A percentile compares a stretch with the other conserved stretches of the same genome.
Conservation (phyloP, 2,113 vertebrate species). For the Pan paniscus region DNA sequence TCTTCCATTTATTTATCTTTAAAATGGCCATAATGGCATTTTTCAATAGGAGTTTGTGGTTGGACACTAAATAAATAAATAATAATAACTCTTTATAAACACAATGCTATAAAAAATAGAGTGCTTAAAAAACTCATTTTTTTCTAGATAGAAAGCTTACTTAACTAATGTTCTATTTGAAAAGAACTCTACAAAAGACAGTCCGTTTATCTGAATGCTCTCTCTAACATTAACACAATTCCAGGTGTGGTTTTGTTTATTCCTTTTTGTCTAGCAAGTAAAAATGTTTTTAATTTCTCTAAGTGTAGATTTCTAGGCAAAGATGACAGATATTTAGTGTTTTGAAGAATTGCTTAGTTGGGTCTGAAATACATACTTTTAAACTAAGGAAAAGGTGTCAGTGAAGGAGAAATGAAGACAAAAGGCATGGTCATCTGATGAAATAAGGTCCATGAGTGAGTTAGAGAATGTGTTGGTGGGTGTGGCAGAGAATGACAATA, state of each 20-base stretch:
- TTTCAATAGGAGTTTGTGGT: background rate
- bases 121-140: background rate
- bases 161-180: background rate
- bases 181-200: background rate
- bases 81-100: background rate
- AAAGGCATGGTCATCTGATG: background rate
- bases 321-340: background rate
- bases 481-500: background rate
- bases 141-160: background rate
- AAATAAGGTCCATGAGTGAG: background rate
- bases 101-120: background rate
- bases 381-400: background rate
- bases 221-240: background rate
- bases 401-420: background rate
- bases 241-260: background rate
- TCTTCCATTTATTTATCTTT: constrained; percentile 3
- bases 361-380: background rate
- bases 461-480: background rate
- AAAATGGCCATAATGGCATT: background rate
- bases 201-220: background rate
- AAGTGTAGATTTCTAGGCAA: background rate
- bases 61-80: background rate
- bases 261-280: background rate
- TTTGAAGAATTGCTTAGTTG: background rate
- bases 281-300: background rate